Evolutionary conservation across 2,888 invertebrate genomes (phyloP).

Genomic region (Silvanus unidentatus): DNA sequence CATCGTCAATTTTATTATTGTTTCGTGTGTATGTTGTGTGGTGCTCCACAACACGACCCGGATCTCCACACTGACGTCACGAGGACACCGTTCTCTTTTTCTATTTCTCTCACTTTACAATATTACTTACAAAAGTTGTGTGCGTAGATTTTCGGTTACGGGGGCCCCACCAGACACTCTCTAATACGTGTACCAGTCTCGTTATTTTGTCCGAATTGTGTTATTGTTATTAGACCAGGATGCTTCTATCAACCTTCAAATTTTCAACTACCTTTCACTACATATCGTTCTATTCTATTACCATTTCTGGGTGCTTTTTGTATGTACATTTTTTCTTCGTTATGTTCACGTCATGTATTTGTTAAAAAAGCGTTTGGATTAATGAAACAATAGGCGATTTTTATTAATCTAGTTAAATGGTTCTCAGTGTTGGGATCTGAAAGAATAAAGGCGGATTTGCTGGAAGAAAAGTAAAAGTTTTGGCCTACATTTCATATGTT

Average conservation of each 20-base stretch:
- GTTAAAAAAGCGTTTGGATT: too few relatives aligned
- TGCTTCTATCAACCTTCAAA: constrained; percentile 38
- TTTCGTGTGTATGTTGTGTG: neutral
- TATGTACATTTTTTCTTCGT: too few relatives aligned
- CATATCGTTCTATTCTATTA: neutral
- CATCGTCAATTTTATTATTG: constrained; percentile 1
- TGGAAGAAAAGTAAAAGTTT: constrained; percentile 37
- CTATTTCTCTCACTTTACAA: neutral
- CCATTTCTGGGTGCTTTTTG: neutral
- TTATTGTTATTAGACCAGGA: constrained; percentile 28
- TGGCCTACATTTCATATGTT: constrained; percentile 27
- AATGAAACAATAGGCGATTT: too few relatives aligned
- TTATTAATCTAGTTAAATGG: too few relatives aligned
- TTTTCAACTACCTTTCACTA: constrained; percentile 30
- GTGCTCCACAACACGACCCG: constrained; percentile 3
- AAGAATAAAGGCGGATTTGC: constrained; percentile 17
- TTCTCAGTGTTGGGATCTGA: too few relatives aligned
- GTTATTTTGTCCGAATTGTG: too few relatives aligned
- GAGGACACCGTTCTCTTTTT: constrained; percentile 21
- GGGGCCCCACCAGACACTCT: too few relatives aligned
- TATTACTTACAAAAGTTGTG: too few relatives aligned
- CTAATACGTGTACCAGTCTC: too few relatives aligned
- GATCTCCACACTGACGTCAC: constrained; percentile 30
- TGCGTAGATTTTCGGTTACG: too few relatives aligned
- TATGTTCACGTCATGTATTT: too few relatives aligned